Percentiles rank a stretch among this genome's conserved stretches.
Conservation (phyloP, 1,140 invertebrate species). For the Neoseiulus cucumeris region DNA sequence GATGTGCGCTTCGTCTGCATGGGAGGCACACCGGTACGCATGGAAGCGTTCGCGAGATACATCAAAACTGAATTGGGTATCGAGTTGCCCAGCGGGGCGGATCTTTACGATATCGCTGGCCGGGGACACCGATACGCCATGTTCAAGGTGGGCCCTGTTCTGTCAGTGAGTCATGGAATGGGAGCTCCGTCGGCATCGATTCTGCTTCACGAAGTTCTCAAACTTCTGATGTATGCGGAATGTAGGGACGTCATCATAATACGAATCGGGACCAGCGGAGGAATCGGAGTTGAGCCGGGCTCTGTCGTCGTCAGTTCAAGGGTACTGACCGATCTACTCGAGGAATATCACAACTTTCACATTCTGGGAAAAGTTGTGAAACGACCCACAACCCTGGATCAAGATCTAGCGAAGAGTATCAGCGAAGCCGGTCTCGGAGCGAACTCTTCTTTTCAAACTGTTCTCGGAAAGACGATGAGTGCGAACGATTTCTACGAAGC, state of each 20-base stretch:
- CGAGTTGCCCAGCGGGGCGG: slow-evolving; percentile 64
- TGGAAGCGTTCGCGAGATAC: slow-evolving; percentile 76
- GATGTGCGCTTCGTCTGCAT: slow-evolving; percentile 76
- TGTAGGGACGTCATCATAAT: slow-evolving; percentile 72
- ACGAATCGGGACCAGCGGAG: slow-evolving; percentile 79
- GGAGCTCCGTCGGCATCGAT: slow-evolving; percentile 78
- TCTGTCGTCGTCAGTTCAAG: background rate
- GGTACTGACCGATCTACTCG: background rate
- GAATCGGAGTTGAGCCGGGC: slow-evolving; percentile 38
- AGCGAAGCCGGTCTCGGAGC: background rate
- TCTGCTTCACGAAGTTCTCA: slow-evolving; percentile 75
- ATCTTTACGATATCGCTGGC: slow-evolving; percentile 65
- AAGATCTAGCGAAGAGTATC: background rate
- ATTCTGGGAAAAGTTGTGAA: background rate
- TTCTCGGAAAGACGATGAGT: slow-evolving; percentile 80
- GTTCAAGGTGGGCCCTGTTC: slow-evolving; percentile 89
- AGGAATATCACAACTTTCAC: background rate
- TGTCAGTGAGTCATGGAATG: slow-evolving; percentile 82
- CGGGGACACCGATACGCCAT: slow-evolving; percentile 85
- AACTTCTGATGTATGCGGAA: slow-evolving; percentile 73
- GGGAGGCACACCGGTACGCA: slow-evolving; percentile 82
- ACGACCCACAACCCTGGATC: background rate
- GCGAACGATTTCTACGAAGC: slow-evolving; percentile 90
- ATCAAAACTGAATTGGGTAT: slow-evolving; percentile 73
- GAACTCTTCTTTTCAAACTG: slow-evolving; percentile 47